Base-by-base conservation (phyloP, 2,113 vertebrate species). In the Oncorhynchus mykiss region DNA sequence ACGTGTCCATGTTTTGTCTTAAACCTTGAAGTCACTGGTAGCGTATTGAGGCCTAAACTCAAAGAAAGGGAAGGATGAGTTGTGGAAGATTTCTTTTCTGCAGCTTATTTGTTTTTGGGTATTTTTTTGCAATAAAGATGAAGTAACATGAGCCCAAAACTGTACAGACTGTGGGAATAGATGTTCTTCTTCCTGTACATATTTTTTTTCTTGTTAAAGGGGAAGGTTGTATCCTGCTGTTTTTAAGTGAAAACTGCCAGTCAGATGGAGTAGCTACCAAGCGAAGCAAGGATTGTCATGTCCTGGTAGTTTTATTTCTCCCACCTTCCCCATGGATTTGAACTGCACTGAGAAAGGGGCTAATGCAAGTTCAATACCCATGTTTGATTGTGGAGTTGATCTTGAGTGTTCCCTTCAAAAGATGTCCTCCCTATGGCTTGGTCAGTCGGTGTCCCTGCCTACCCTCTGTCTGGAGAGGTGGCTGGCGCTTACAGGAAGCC, bases 111-210 rank as follows among this genome's bases (percentile, higher is more conserved):
- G 70, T 76, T 73, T 62, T 45, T 71, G 75, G 73, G 29, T 48
- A 60, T 78, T 78, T 75, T 34, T 72, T 83, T 84, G 78, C 86
- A 87, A 91, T 92, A 91, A 80, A 77, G 69, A 80, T 79, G 72
- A 85, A 76, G 82, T 87, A 87, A 91, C 93, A 93, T 92, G 92
- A 89, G 83, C 90, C 86, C 87, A 79, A 80, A 54, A 89, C 89
- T 93, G 93, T 94, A 94, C 92, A 93, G 90, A 93, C 80, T 76
- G 79, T 86, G 88, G 88, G 87, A 92, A 85, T 85, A 59, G 75
- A 86, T 78, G 76, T 90, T 89, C 81, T 91, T 84, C 39, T 45
- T 9, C 84, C 77, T 94, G 93, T 94, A 93, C 87, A 94, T 93
- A 84, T 66, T 79, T 11, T 7, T 8, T 45, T 45, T 80, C 70